Base-by-base conservation (phyloP, 2,888 invertebrate genomes). In the Germaria angustata region DNA sequence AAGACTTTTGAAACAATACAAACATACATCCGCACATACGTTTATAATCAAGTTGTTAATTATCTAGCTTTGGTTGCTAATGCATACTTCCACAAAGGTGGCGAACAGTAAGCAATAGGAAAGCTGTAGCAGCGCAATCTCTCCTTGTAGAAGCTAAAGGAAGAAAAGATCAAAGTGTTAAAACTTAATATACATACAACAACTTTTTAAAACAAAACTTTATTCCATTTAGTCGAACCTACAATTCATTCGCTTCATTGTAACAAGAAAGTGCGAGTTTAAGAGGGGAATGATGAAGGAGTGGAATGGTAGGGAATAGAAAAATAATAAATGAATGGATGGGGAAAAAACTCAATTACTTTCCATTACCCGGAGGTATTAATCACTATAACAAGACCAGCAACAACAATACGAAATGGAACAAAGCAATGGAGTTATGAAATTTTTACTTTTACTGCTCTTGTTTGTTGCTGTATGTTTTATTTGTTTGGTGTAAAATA, bases 381-480 rank as follows among this genome's bases (percentile, higher is more conserved):
- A 72, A 65, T 71, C 63, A 41, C 55, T 63, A 57, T 2, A 78
- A 36, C 24, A 61, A 20, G 7, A 68, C 13, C 13, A 77, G 20
- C 36, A 57, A 20, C 11, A 63, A 34, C 36, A 49, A 20, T 28
- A 63, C 46, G 46, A 63, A 55, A 80, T 36, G 20, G 71, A 76
- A 57, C 20, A 51, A 44, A 71, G 66, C 76, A 81, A 66, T 72
- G 15, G 71, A 81, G 59, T 81, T 81, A 76, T 81, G 76, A 81
- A 65, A 81, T 81, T 81, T 51, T 76, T 59, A 76, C 51, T 63
- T 71, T 39, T 41, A 34, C 55, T 57, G 15, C 24, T 71, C 20
- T 36, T 46, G 24, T 39, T 39, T 39, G 46, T 61, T 68, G 39
- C 63, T 69, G 41, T 65, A 39, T 55, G 15, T 49, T 71, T 65